phyloP scores from a whole-genome alignment of 2,888 invertebrate species.

The Alviniconcha strummeri region DNA sequence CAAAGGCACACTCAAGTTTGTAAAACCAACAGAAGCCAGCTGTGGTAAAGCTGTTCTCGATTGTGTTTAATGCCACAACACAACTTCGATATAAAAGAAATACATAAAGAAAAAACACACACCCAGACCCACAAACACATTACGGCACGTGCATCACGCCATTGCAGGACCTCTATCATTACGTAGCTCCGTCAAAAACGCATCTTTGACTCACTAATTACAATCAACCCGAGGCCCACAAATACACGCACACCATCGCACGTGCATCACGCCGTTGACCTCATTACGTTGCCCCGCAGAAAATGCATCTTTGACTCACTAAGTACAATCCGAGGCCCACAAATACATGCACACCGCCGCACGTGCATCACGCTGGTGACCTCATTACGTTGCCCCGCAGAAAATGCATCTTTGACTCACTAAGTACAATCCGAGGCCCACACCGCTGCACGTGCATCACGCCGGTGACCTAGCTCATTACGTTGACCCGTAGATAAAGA shows the following conservation, averaged over 20 bases:
- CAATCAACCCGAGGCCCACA: neutral
- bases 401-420: neutral
- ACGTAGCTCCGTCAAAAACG: neutral
- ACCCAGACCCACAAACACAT: too few relatives aligned
- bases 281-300: neutral
- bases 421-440: neutral
- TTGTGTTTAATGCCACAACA: too few relatives aligned
- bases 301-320: neutral
- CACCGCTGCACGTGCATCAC: neutral
- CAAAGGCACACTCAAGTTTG: too few relatives aligned
- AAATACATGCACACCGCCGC: neutral
- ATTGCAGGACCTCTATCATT: too few relatives aligned
- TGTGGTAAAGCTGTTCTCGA: too few relatives aligned
- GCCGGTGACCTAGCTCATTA: slow-evolving; percentile 22
- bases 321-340: neutral
- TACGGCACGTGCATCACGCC: too few relatives aligned
- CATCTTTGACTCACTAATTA: neutral
- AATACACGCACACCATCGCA: neutral
- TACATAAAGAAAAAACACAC: too few relatives aligned
- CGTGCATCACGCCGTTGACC: too few relatives aligned
- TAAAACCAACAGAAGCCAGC: too few relatives aligned
- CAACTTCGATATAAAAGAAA: too few relatives aligned
- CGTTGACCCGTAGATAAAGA: slow-evolving; percentile 56
- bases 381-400: neutral
- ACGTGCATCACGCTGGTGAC: too few relatives aligned